Percentiles rank a stretch among this genome's conserved stretches.
Evolutionary conservation across 2,113 vertebrate species (phyloP).

Genomic region (Toxotes jaculatrix): DNA sequence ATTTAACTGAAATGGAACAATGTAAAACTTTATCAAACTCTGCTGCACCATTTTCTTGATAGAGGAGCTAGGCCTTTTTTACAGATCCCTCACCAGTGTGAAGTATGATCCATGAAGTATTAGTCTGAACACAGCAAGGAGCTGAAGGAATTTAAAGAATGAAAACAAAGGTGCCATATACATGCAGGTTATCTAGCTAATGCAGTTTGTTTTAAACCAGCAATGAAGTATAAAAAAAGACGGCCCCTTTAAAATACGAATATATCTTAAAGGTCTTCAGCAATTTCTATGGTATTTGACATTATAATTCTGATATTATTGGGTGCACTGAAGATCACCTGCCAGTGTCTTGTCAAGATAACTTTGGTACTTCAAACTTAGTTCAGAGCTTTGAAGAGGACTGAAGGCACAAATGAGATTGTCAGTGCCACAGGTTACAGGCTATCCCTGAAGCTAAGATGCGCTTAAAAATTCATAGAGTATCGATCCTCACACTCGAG

Average conservation of each 20-base stretch:
- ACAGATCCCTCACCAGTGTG: conserved; percentile 36
- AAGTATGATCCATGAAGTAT: not conserved
- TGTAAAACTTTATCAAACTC: conserved; percentile 27
- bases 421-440: conserved; percentile 64
- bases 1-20: conserved; percentile 38
- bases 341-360: conserved; percentile 31
- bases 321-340: not conserved
- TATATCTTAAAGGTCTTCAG: not conserved
- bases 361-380: conserved; percentile 56
- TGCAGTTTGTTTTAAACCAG: conserved; percentile 33
- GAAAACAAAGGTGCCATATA: not conserved
- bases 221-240: not conserved
- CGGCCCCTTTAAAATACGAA: not conserved
- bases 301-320: conserved; percentile 14
- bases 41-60: conserved; percentile 40
- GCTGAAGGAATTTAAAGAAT: conserved; percentile 28
- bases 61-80: conserved; percentile 14
- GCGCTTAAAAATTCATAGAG: conserved; percentile 84
- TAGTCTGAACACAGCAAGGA: conserved; percentile 26
- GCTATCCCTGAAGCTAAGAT: conserved; percentile 63
- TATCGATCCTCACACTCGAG: conserved; percentile 79
- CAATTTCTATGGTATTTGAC: not conserved
- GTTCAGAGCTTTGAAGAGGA: conserved; percentile 42
- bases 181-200: conserved; percentile 3
- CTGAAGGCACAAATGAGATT: conserved; percentile 65